Base-by-base conservation (phyloP, 1,140 invertebrate genomes). In the Macrotrachela quadricornifera region DNA sequence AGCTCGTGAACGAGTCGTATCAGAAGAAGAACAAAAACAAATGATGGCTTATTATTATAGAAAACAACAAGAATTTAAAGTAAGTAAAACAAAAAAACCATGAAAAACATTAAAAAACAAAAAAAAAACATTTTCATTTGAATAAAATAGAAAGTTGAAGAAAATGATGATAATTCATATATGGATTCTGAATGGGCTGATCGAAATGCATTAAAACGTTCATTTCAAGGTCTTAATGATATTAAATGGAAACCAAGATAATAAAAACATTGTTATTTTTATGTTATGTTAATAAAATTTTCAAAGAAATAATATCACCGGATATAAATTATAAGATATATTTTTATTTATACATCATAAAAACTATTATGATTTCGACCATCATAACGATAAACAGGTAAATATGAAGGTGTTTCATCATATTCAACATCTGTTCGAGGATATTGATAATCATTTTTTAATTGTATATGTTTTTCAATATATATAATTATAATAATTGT, bases 1-100 rank as follows among this genome's bases (percentile, higher is more conserved):
- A n/a, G 78, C 74, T 6, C 74, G 86, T n/a, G 88, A 94, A 64
- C 82, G 85, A 9, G 71, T 85, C 2, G 76, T 91, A 61, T 77
- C 74, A 0, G 83, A 88, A 63, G 80, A 86, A 1, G 77, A 88
- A 50, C 75, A 80, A 49, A 88, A 85, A 62, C 73, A 80, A 58
- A 74, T 91, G 69, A 91, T 91, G 85, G 68, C 85, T 18, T 79
- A 83, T 56, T 81, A 83, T 45, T 85, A 81, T 68, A 75, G 74
- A 57, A 79, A 80, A 59, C 81, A 86, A 62, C 82, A 90, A 67
- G 64, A 83, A 10, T 85, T 85, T 76, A 82, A 82, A 71, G 51
- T 50, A 39, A 3, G 15, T 2, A 48, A 48, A 21, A 4, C 4
- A 15, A 15, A 10, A 16, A 18, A 13, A 1, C 1, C n/a, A 10